Conservation (phyloP, 2,797 vertebrate genomes). For the Podargus strigoides region DNA sequence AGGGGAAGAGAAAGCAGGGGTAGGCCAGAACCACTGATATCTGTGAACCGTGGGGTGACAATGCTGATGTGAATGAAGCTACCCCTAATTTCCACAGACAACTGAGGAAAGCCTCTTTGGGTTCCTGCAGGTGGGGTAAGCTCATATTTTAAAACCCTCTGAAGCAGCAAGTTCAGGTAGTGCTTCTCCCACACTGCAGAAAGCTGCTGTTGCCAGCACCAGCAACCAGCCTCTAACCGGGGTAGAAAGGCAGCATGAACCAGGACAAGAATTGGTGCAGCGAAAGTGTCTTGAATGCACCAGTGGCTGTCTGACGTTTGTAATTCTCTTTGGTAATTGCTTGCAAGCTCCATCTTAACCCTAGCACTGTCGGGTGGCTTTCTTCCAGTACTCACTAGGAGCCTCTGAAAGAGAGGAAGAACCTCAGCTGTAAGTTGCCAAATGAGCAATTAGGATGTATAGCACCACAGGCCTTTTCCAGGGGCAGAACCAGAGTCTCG, state of each 20-base stretch:
- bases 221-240: neutral
- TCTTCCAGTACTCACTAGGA: neutral
- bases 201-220: neutral
- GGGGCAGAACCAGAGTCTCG: neutral
- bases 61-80: neutral
- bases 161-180: neutral
- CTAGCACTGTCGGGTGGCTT: constrained; percentile 2
- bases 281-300: neutral
- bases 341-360: constrained; percentile 12
- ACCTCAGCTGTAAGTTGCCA: neutral
- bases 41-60: neutral
- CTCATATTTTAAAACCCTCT: neutral
- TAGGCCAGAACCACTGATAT: neutral
- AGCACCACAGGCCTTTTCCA: neutral
- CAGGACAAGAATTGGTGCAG: neutral
- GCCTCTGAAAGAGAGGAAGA: neutral
- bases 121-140: neutral
- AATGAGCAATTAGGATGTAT: constrained; percentile 47
- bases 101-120: neutral
- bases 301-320: neutral
- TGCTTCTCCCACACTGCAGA: neutral
- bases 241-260: neutral
- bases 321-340: constrained; percentile 32
- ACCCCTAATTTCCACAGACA: neutral
- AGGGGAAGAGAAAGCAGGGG: neutral